phyloP scores from a whole-genome alignment of 2,113 vertebrate genomes.

The Cyprinodon brontotheroides region DNA sequence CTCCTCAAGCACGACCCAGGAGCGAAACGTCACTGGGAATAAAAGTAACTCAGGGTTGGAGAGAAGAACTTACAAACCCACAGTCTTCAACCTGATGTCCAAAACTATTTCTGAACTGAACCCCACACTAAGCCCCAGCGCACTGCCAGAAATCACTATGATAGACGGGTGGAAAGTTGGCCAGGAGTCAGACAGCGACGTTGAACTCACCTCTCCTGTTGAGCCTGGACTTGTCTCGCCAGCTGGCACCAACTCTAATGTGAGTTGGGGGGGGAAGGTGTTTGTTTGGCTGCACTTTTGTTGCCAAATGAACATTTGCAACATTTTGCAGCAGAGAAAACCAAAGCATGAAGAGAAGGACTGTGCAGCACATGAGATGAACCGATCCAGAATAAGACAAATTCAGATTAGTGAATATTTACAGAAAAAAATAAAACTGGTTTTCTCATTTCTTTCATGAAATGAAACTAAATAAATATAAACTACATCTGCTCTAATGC shows the following conservation, averaged over 20 bases:
- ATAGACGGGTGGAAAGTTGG: slow-evolving; percentile 76
- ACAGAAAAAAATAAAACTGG: not conserved
- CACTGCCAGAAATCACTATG: slow-evolving; percentile 73
- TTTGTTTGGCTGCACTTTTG: not conserved
- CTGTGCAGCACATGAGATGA: not conserved
- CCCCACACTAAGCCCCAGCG: slow-evolving; percentile 71
- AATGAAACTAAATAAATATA: too few relatives aligned
- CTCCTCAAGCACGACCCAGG: slow-evolving; percentile 51
- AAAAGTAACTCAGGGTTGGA: slow-evolving; percentile 50
- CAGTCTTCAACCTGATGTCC: slow-evolving; percentile 72
- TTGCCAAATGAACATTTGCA: not conserved
- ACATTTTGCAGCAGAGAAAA: not conserved
- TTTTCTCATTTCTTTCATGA: too few relatives aligned
- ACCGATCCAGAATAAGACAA: not conserved
- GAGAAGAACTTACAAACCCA: slow-evolving; percentile 69
- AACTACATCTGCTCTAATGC: not conserved
- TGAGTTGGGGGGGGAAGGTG: slow-evolving; percentile 53
- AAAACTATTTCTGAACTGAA: slow-evolving; percentile 76
- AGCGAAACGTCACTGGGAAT: slow-evolving; percentile 37
- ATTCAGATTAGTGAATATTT: not conserved
- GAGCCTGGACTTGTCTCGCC: slow-evolving; percentile 67
- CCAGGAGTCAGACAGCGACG: slow-evolving; percentile 78
- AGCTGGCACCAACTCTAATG: slow-evolving; percentile 75
- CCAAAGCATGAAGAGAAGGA: not conserved
- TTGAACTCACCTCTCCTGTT: slow-evolving; percentile 65